Evolutionary conservation across 2,888 invertebrate genomes (phyloP), one percentile per base, ranked within the genome.

Genomic region (Pyrochroa serraticornis): DNA sequence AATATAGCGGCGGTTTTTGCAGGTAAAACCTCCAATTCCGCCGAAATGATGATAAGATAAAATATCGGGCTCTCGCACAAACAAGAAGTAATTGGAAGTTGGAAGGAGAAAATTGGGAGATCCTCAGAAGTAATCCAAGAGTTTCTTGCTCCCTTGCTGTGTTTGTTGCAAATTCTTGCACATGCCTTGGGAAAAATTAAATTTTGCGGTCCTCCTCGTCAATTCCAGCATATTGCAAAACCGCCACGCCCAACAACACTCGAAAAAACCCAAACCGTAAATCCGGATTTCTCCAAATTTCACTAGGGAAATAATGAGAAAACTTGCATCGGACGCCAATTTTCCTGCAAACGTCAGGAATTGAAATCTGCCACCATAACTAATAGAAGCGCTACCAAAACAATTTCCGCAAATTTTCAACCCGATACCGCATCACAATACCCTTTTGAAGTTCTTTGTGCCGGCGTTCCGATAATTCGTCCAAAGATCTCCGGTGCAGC

Each of bases 101-200:
- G 43, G 43, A 31, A 43, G 30, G 43, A 31, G 22, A 2, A 22
- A 43, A 43, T 43, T 43, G 43, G 43, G 43, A 32, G 33, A 43
- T 32, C 33, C 43, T 43, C 43, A 43, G 7, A 43, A 22, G 43
- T 43, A 43, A 43, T 43, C 10, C 33, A 3, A 9, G n/a, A 12
- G 13, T 37, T 22, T 42, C 8, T n/a, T 6, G n/a, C 12, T 3
- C 32, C 32, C 32, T 14, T 31, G 8, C 1, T 32, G 31, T 9
- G 31, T 32, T 22, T 22, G 22, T 22, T 22, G 43, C 32, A 42
- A 42, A 8, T 42, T 42, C 31, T 22, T 31, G 10, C 31, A 9
- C 30, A 31, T 43, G n/a, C 13, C 43, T 33, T 43, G 43, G 32
- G 43, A 32, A 7, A 43, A 43, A 43, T 43, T 43, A 43, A 43